Evolutionary conservation across 1,140 invertebrate genomes (phyloP), one percentile per base, ranked within the genome.

Genomic region (Drosophila melanogaster): DNA sequence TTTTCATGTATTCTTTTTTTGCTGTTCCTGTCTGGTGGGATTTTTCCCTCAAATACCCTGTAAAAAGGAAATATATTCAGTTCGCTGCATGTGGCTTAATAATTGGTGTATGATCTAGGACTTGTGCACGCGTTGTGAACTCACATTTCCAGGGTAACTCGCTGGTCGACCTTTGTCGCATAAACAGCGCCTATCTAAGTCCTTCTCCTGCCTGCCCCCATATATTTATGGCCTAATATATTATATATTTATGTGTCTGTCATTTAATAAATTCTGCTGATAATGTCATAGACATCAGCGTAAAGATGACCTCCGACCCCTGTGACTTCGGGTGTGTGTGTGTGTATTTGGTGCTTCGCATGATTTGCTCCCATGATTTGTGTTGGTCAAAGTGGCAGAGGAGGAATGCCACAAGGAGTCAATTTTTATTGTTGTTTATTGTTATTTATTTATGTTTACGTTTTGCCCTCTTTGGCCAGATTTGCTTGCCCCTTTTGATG

Each of bases 191-290:
- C 61, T 67, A 69, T 69, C 47, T 38, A 37, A 11, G 33, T 49
- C 19, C 37, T 19, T 19, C 19, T 4, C 30, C 22, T 35, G 30
- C 11, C 26, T 24, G 30, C 56, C 24, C 56, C 33, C 62, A 60
- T 40, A 69, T 77, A 70, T 77, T 77, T 77, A 77, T 77, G 74
- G 75, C 75, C 56, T 70, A 71, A 77, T 77, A 77, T 77, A 77
- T 77, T 77, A 77, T 71, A 77, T 77, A 77, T 77, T 77, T 77
- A 77, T 77, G 75, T 77, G 75, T 70, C 75, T 77, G 75, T 77
- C 75, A 77, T 77, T 77, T 77, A 77, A 77, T 77, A 77, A 77
- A 77, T 77, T 77, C 62, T 71, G 71, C 75, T 77, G 75, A 77
- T 77, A 77, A 77, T 77, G 75, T 77, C 75, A 71, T 77, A 77